Conservation (phyloP, 2,888 invertebrate genomes). For the Eupelmus urozonus region DNA sequence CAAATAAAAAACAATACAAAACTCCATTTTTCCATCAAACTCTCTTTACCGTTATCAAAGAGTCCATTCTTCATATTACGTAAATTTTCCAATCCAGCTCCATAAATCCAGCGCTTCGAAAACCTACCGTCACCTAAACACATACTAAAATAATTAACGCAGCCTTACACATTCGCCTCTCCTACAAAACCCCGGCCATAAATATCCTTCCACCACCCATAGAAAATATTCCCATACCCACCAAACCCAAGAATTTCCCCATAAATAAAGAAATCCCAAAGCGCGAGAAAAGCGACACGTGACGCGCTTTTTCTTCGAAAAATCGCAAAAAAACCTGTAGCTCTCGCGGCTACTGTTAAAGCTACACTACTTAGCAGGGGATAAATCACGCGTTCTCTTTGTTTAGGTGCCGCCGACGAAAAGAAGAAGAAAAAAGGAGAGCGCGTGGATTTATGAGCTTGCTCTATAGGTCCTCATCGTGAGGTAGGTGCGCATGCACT, state of each 20-base stretch:
- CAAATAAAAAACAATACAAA: no score
- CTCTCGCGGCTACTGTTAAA: no score
- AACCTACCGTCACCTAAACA: no score
- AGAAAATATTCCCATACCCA: conserved; percentile 16
- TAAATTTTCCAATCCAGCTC: not conserved
- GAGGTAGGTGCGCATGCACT: no score
- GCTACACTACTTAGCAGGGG: conserved; percentile 13
- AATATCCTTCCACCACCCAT: not conserved
- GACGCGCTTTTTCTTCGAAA: not conserved
- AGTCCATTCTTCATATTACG: not conserved
- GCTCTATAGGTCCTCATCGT: no score
- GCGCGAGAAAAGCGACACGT: conserved; percentile 15
- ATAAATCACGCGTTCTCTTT: conserved; percentile 30
- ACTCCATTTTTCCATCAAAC: no score
- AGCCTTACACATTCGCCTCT: no score
- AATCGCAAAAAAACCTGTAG: no score
- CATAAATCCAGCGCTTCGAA: not conserved
- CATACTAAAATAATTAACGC: no score
- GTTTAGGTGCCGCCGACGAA: conserved; percentile 11
- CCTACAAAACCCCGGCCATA: no score
- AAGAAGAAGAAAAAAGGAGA: not conserved
- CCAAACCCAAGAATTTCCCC: conserved; percentile 9
- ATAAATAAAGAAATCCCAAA: conserved; percentile 34
- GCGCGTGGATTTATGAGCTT: no score
- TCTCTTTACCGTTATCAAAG: no score